A percentile compares a stretch with the other conserved stretches of the same genome.
Conservation (phyloP, 2,113 vertebrate genomes). For the Cromileptes altivelis region DNA sequence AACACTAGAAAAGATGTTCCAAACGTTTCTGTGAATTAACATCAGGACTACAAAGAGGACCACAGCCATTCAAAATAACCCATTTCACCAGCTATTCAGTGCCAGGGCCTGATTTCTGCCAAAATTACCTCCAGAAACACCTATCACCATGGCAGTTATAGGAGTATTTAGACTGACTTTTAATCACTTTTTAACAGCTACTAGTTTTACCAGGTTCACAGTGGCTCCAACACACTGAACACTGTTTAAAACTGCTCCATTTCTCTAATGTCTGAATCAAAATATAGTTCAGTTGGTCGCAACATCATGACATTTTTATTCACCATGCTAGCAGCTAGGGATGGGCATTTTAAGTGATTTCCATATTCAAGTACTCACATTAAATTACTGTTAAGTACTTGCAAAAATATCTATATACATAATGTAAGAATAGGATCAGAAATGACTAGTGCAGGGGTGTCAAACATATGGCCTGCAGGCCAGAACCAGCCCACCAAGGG, state of each 20-base stretch:
- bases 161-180: neutral
- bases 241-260: neutral
- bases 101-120: neutral
- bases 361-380: too few species aligned
- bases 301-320: neutral
- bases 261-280: neutral
- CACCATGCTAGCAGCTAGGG: too few species aligned
- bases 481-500: too few species aligned
- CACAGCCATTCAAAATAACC: neutral
- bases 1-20: neutral
- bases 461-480: too few species aligned
- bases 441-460: too few species aligned
- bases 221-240: neutral
- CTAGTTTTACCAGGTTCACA: neutral
- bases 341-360: too few species aligned
- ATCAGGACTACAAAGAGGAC: neutral
- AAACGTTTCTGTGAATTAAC: conserved; percentile 10
- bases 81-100: conserved; percentile 4
- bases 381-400: too few species aligned
- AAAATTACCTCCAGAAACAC: conserved; percentile 6
- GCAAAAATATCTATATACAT: too few species aligned
- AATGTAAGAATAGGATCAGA: too few species aligned
- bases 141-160: neutral
- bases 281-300: neutral
- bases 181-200: neutral